Evolutionary conservation across 1,140 invertebrate species (phyloP).

Genomic region (Drosophila elegans): DNA sequence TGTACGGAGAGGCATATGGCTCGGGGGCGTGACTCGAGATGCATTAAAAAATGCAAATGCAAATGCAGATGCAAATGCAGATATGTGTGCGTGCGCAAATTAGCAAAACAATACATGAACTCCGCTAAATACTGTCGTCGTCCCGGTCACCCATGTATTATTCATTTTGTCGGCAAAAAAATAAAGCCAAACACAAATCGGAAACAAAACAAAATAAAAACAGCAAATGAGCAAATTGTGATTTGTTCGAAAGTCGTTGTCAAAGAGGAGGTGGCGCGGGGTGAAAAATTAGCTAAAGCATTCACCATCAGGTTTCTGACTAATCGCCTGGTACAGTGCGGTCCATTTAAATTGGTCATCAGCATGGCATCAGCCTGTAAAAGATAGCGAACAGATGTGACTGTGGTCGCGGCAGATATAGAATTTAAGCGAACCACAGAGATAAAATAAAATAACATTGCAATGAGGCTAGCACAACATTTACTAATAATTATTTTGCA

Average conservation of each 20-base stretch:
- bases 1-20: neutral
- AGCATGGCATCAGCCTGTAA: neutral
- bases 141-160: slow-evolving; percentile 39
- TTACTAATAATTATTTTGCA: neutral
- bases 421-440: neutral
- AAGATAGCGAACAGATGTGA: slow-evolving; percentile 1
- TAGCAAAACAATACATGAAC: slow-evolving; percentile 26
- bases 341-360: neutral
- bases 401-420: slow-evolving; percentile 1
- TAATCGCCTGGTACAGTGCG: slow-evolving; percentile 57
- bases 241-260: slow-evolving; percentile 15
- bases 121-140: slow-evolving; percentile 10
- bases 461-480: neutral
- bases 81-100: slow-evolving; percentile 14
- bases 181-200: slow-evolving; percentile 1
- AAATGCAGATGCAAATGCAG: slow-evolving; percentile 6
- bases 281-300: slow-evolving; percentile 15
- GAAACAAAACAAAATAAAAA: slow-evolving; percentile 22
- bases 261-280: neutral
- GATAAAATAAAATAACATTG: slow-evolving; percentile 11
- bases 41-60: slow-evolving; percentile 21
- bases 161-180: slow-evolving; percentile 26
- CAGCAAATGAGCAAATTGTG: slow-evolving; percentile 22
- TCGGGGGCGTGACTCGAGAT: slow-evolving; percentile 15
- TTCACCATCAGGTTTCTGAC: slow-evolving; percentile 76